phyloP scores from a whole-genome alignment of 2,797 vertebrate species.

The Potorous gilbertii region DNA sequence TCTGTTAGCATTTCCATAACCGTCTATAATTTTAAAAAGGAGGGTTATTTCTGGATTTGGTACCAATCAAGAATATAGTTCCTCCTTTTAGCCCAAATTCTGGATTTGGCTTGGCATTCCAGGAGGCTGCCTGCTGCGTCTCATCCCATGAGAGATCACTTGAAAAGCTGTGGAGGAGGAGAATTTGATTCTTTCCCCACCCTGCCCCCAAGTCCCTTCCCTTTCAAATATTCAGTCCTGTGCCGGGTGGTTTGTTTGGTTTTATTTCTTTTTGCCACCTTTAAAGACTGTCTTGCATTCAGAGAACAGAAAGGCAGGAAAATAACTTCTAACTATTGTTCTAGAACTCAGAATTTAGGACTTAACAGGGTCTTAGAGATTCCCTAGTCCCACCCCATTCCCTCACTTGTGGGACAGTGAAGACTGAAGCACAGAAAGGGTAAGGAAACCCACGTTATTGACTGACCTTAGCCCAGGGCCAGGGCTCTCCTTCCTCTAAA shows the following conservation, averaged over 20 bases:
- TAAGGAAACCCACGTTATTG: not conserved
- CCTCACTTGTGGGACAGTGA: not conserved
- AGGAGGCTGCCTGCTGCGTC: not conserved
- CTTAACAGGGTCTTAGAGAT: not conserved
- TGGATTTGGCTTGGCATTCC: not conserved
- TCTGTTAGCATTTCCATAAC: not conserved
- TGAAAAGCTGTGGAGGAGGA: not conserved
- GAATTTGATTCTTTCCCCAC: not conserved
- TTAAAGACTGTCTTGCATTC: not conserved
- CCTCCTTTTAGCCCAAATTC: not conserved
- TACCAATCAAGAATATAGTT: not conserved
- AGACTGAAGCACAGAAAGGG: not conserved
- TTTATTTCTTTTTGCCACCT: not conserved
- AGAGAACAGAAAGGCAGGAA: not conserved
- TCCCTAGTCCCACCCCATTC: not conserved
- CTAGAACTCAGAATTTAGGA: not conserved
- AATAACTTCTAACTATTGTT: not conserved
- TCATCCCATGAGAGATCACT: not conserved
- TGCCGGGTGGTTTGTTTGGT: accelerated
- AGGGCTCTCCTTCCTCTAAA: too few species aligned
- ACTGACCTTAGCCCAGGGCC: not conserved
- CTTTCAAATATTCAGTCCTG: not conserved
- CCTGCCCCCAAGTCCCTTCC: not conserved
- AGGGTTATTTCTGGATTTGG: slow-evolving; percentile 38
- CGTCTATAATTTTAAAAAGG: slow-evolving; percentile 49